Base-by-base conservation (phyloP, 2,888 invertebrate species). In the Abscondita cerata region DNA sequence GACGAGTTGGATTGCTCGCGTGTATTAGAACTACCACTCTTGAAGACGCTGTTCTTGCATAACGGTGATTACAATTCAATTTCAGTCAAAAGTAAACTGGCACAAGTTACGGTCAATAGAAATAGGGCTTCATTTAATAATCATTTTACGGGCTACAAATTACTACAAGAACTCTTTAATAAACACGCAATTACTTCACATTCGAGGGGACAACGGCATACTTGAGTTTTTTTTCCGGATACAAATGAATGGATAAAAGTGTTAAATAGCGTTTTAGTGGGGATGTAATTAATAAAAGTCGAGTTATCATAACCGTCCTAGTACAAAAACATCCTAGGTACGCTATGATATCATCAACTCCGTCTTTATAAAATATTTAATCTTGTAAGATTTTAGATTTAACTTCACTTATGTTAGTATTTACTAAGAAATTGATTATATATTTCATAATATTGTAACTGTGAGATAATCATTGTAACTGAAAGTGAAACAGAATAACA, bases 41-140 rank as follows among this genome's bases (percentile, higher is more conserved):
- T 67, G 68, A 61, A 72, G 65, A 71, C 66, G 57, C 66, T 58
- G 59, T 56, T 65, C 57, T 67, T 65, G 65, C 63, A 12, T 59
- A 52, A 68, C 59, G 57, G 68, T 67, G 59, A 63, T 64, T 60
- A 52, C 52, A 50, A 64, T 57, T 58, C 52, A 52, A 66, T 62
- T 68, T 66, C 56, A 56, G 55, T 54, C 33, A 53, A 68, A 59
- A 59, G 57, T 68, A 72, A 77, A 74, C 76, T 77, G 71, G 78
- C 78, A 73, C 78, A 76, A 68, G 73, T 76, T 72, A 73, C 78
- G 78, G 78, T 78, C 78, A 78, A 72, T 73, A 75, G 76, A 77
- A 75, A 75, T 72, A 73, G 73, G 72, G 68, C 68, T 71, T 67
- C 47, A 59, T 65, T 62, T 58, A 62, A 52, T 64, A 41, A 56